Evolutionary conservation across 2,113 vertebrate genomes (phyloP).

Genomic region (Albula glossodonta): DNA sequence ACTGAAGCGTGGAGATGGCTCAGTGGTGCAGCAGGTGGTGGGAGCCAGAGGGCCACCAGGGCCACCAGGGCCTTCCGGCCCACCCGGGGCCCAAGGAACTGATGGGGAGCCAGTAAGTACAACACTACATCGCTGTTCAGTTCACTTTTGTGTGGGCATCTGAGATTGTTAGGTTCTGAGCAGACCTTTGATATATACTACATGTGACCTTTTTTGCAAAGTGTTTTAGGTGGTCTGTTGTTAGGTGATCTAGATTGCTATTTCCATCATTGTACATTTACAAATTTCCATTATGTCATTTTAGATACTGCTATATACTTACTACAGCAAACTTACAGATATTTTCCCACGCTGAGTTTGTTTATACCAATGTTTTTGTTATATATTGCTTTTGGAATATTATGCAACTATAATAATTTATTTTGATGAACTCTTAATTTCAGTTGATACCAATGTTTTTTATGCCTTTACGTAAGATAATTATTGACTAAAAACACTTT

Average conservation of each 20-base stretch:
- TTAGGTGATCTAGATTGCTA: no score
- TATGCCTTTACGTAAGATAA: neutral
- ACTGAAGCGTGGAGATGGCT: slow-evolving; percentile 44
- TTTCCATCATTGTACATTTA: no score
- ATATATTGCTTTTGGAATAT: no score
- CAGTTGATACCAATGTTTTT: neutral
- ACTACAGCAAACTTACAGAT: no score
- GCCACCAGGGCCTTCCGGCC: slow-evolving; percentile 65
- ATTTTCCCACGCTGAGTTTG: no score
- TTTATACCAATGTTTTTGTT: no score
- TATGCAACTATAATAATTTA: neutral
- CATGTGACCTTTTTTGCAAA: no score
- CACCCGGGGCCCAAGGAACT: slow-evolving; percentile 70
- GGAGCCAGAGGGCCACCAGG: slow-evolving; percentile 75
- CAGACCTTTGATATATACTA: neutral
- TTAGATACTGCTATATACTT: no score
- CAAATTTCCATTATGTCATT: no score
- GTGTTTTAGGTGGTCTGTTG: no score
- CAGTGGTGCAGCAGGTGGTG: slow-evolving; percentile 46
- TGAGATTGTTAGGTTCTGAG: neutral
- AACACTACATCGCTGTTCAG: neutral
- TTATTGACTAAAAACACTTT: neutral
- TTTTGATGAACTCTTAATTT: neutral
- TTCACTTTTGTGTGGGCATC: no score
- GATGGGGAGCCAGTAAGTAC: slow-evolving; percentile 84